Evolutionary conservation across 1,140 invertebrate species (phyloP), one percentile per base, ranked within the genome.

Genomic region (Drosophila erecta): DNA sequence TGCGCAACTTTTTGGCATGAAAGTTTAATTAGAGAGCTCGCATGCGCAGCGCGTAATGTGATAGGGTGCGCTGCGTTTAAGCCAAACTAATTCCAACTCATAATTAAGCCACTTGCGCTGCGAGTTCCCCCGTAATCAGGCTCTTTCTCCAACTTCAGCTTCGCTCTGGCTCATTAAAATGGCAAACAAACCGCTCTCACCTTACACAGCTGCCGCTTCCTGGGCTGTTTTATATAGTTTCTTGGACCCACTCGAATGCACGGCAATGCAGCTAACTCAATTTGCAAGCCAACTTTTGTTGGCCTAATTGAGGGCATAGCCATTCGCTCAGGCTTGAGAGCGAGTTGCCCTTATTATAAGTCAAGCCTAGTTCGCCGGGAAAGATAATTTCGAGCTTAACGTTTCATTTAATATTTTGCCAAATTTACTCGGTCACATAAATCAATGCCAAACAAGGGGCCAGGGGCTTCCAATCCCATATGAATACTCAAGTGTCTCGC

Each of bases 401-500:
- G 67, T 76, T 83, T 83, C 71, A 87, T 87, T 87, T 79, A 87
- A 87, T 87, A 84, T 87, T 87, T 89, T 83, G 76, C 70, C 76
- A 69, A 87, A 81, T 57, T 49, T 69, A 87, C 65, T 79, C 53
- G 79, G 49, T 59, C 47, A 49, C 83, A 89, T 87, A 87, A 87
- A 87, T 87, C 83, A 87, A 87, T 89, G 83, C 79, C 83, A 89
- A 79, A 70, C 84, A 83, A 70, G 66, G 62, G 64, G 66, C 75
- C 64, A 53, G 59, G 71, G 72, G 56, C 50, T 66, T 75, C 83
- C 84, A 79, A 83, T 66, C 79, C 83, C 84, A 79, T 89, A 87
- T 87, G 83, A 87, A 87, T 87, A 87, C 83, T 89, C 83, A 87
- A 87, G 84, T 87, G 84, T 89, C 79, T 89, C 71, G 58, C 43